Base-by-base conservation (phyloP, 2,888 invertebrate species). In the Trissonchulus sp. region DNA sequence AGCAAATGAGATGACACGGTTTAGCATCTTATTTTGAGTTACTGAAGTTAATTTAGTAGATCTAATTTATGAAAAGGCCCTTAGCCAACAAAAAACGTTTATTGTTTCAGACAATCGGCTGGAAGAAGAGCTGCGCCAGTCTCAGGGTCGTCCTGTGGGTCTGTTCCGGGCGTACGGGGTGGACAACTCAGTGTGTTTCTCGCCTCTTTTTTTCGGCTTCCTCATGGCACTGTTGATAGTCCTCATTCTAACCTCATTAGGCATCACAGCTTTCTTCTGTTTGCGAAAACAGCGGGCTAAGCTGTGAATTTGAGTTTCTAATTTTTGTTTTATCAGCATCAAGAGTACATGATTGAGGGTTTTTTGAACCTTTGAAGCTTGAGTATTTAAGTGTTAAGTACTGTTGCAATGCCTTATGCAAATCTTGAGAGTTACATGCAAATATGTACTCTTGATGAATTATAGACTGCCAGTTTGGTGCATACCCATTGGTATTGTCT, bases 161-260 rank as follows among this genome's bases (percentile, higher is more conserved):
- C 68, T 68, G 1, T 48, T 62, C 28, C n/a, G 62, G 23, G 72
- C 62, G 8, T 38, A 63, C 63, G 36, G 60, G 33, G 63, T 63
- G 28, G 75, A 72, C 68, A 77, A 78, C 62, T 75, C 72, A 2
- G 36, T 81, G 33, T 81, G 81, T 68, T 77, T 81, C 15, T 79
- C 81, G 30, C 79, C 79, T 8, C 68, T 75, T 18, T 77, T 78
- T 1, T 79, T 80, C 62, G 79, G 79, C 31, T 74, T 78, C 8
- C 73, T 80, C 36, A 35, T 79, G 33, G 78, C 79, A 15, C 75
- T 80, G 0, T 76, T 80, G 36, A 77, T 76, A 28, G 76, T 78
- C 2, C 75, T 78, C 28, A 63, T 79, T 15, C 75, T 80, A n/a
- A 73, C 78, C 63, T 78, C 78, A 2, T 68, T 78, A 8, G 76